Conservation (phyloP, 2,797 vertebrate genomes). For the Enteromius paludinosus region DNA sequence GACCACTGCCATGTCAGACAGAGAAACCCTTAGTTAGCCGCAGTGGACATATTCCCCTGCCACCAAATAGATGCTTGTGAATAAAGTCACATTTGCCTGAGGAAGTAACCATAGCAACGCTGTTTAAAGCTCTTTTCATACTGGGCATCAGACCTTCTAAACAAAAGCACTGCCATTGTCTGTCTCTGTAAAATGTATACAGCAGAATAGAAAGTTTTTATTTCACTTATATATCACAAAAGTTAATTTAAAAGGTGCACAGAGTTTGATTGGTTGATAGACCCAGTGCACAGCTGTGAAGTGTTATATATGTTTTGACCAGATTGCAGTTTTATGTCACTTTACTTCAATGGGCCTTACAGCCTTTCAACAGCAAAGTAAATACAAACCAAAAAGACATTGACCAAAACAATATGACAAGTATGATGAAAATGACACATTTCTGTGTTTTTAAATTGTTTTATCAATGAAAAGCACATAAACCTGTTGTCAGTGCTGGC, state of each 20-base stretch:
- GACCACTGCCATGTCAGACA: not conserved
- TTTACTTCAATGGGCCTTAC: not conserved
- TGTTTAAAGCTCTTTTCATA: not conserved
- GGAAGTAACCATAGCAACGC: conserved; percentile 27
- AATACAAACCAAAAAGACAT: not conserved
- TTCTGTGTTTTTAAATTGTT: not conserved
- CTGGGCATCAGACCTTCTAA: not conserved
- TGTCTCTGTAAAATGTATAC: not conserved
- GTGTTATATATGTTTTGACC: not conserved
- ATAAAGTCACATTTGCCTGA: conserved; percentile 11
- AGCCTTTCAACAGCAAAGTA: not conserved
- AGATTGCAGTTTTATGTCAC: not conserved
- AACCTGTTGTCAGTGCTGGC: not conserved
- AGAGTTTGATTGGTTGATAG: not conserved
- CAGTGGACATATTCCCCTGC: not conserved
- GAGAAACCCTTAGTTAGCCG: conserved; percentile 1
- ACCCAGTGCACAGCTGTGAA: not conserved
- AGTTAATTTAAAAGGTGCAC: not conserved
- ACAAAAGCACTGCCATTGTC: not conserved
- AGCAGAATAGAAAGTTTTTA: not conserved
- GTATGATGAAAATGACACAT: not conserved
- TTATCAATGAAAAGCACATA: not conserved
- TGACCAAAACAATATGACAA: not conserved
- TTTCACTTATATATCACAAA: not conserved
- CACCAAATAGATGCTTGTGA: conserved; percentile 18